A percentile compares a stretch with the other conserved stretches of the same genome.
Conservation (phyloP, 2,888 invertebrate genomes). For the Pinctada fucata region DNA sequence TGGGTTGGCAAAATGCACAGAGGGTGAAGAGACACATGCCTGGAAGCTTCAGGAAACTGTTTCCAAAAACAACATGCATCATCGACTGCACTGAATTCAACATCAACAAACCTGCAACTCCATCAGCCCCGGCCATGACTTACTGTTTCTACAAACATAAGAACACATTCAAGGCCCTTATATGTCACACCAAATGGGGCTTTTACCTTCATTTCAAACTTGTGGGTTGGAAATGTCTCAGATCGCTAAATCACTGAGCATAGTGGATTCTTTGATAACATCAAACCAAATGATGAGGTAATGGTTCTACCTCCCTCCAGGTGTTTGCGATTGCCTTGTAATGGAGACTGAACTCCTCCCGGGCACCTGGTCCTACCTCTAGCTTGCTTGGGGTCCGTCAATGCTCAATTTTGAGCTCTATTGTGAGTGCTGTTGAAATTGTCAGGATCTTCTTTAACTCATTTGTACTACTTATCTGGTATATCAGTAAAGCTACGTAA, state of each 20-base stretch:
- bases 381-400: no score
- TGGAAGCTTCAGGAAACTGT: slow-evolving; percentile 4
- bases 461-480: no score
- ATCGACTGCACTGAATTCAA: slow-evolving; percentile 34
- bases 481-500: no score
- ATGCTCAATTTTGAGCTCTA: no score
- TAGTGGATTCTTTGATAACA: slow-evolving; percentile 15
- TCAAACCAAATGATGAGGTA: slow-evolving; percentile 13
- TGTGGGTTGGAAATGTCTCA: slow-evolving; percentile 26
- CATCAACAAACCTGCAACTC: slow-evolving; percentile 11
- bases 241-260: slow-evolving; percentile 24
- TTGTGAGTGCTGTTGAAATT: no score
- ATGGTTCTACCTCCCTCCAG: neutral
- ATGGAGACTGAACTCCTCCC: no score
- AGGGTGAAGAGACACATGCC: slow-evolving; percentile 15
- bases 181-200: slow-evolving; percentile 23
- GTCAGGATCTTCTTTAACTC: no score
- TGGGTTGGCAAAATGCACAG: slow-evolving; percentile 18
- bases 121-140: slow-evolving; percentile 3
- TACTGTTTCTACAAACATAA: slow-evolving; percentile 22
- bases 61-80: slow-evolving; percentile 24
- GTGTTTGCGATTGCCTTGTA: no score
- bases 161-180: slow-evolving; percentile 26
- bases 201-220: slow-evolving; percentile 20
- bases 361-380: no score